A percentile compares a stretch with the other conserved stretches of the same genome.
These are phyloP conservation scores for Upupa epops DNA, from an alignment of 2,113 vertebrate genomes.

Conservation along the genomic window DNA sequence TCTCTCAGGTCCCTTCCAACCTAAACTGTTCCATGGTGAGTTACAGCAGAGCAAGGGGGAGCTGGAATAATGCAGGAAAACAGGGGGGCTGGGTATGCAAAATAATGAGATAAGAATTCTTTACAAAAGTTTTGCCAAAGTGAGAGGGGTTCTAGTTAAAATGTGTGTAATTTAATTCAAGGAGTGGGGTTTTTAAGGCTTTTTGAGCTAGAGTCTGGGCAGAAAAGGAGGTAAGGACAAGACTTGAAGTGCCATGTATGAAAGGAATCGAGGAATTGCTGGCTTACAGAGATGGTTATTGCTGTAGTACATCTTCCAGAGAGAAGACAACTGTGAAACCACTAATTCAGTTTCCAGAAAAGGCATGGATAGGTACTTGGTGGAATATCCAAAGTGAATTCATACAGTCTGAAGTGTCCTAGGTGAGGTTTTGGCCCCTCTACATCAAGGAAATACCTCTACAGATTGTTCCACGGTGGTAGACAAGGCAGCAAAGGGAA, in stretches of 20 bases:
- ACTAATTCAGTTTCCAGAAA: not conserved
- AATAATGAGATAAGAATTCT: not conserved
- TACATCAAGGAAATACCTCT: conserved; percentile 30
- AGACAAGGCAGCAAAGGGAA: conserved; percentile 38
- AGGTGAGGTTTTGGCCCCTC: not conserved
- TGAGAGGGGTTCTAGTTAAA: not conserved
- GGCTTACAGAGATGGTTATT: not conserved
- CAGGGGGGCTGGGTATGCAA: not conserved
- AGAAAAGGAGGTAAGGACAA: not conserved
- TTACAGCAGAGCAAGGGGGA: not conserved
- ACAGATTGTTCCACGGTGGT: conserved; percentile 54
- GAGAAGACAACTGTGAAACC: not conserved
- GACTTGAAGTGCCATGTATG: not conserved
- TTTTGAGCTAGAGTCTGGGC: not conserved
- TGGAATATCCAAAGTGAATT: not conserved
- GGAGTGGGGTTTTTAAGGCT: not conserved
- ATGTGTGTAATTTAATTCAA: not conserved
- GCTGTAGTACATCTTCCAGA: not conserved
- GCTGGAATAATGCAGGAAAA: not conserved
- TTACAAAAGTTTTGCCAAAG: not conserved
- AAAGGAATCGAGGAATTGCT: not conserved
- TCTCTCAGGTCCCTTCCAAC: too few relatives aligned
- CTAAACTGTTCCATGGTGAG: not conserved
- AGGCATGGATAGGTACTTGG: not conserved
- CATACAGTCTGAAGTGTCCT: not conserved